Base-by-base conservation (phyloP, 2,113 vertebrate genomes). In the Puma concolor region DNA sequence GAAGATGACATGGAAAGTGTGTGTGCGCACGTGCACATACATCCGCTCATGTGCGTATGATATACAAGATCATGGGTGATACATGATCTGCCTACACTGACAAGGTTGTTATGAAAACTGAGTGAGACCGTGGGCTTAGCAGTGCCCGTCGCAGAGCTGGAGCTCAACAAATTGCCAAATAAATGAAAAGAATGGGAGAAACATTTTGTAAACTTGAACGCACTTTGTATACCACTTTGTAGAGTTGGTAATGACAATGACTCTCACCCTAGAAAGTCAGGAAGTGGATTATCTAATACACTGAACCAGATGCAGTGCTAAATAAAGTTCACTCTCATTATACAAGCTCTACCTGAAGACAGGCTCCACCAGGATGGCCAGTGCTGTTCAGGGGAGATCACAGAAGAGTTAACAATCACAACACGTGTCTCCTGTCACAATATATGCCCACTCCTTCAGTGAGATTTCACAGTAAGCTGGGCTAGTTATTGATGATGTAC, bases 391-490 rank as follows among this genome's bases (percentile, higher is more conserved):
- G 67, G 33, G 60, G 44, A 52, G 80, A 91, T 80, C 60, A 72
- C 72, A 74, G 64, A 89, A 67, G 71, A 85, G n/a, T 63, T 66
- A 85, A 94, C 36, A 81, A 44, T 76, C 71, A 88, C 25, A 67
- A 66, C 74, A 36, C 33, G 48, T n/a, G 27, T 86, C 52, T 91
- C 60, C 66, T 89, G 69, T 88, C 69, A 71, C 27, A 95, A 12
- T 87, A 81, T n/a, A 93, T 94, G 54, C 38, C 16, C 3, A 54
- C 2, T 85, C 25, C 88, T 91, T 96, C n/a, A 60, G 10, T n/a
- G 67, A 76, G 44, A 88, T 80, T 94, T 91, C 82, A 93, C 16
- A 79, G 85, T 76, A 83, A 94, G 63, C 21, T 93, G 63, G n/a
- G 33, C 27, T 80, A 93, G 82, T 80, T 82, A 90, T 86, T 71